Base-by-base conservation (phyloP, 2,888 invertebrate species). In the Caenorhabditis uteleia region DNA sequence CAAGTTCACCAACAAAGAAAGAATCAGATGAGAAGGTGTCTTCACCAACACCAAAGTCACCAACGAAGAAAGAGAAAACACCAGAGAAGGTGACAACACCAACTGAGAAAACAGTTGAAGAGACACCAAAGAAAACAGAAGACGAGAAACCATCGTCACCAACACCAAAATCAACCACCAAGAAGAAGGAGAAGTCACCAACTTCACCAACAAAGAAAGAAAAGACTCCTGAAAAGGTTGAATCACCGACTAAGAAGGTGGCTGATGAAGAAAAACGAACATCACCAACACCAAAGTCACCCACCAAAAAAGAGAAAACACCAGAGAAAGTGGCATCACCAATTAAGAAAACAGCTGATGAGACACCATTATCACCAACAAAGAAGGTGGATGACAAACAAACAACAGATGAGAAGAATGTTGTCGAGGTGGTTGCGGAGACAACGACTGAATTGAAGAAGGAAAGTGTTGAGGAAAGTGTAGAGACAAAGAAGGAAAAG, bases 131-230 rank as follows among this genome's bases (percentile, higher is more conserved):
- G 18, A 31, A 36, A 29, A 27, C n/a, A n/a, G n/a, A n/a, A n/a
- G n/a, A n/a, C 25, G 34, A 18, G 42, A 48, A 40, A 38, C 42
- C 34, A 42, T 48, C 47, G n/a, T 50, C 51, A 33, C 60, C 57
- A 29, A 39, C 20, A n/a, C n/a, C n/a, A n/a, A n/a, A n/a, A n/a
- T n/a, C n/a, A n/a, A n/a, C n/a, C n/a, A n/a, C n/a, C n/a, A n/a
- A n/a, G 7, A 56, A 45, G 29, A 65, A 65, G 44, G 59, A 68
- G 38, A 59, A 49, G 31, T 40, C 45, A 10, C 50, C 55, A 21
- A 14, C 8, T 16, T 26, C 44, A 12, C 45, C 40, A 21, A 16
- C 27, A 20, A 39, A 57, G 26, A 50, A 50, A 18, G 50, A 46
- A 31, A 34, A 45, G 40, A 29, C 5, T 12, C 33, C 50, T 2